Evolutionary conservation across 1,140 invertebrate genomes (phyloP).

Genomic region (Scaptomyza graminum): DNA sequence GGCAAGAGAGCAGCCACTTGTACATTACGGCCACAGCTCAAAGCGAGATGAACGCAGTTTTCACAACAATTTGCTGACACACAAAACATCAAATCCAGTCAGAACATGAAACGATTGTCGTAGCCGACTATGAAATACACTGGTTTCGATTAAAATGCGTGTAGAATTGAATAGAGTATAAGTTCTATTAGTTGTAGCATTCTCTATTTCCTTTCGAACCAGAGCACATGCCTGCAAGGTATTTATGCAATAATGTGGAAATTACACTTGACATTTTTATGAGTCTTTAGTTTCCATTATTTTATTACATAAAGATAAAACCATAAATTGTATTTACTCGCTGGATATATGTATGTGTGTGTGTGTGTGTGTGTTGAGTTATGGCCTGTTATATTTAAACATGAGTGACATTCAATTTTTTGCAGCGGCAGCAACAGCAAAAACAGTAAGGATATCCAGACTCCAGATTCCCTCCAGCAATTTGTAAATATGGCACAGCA

Average conservation of each 20-base stretch:
- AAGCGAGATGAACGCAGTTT: slow-evolving; percentile 43
- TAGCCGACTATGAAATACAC: not conserved
- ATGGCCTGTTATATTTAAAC: slow-evolving; percentile 77
- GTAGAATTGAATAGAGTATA: too few relatives aligned
- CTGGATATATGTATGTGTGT: slow-evolving; percentile 10
- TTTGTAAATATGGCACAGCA: slow-evolving; percentile 64
- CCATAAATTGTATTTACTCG: slow-evolving; percentile 75
- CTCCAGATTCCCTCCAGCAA: slow-evolving; percentile 2
- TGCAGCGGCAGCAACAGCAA: slow-evolving; percentile 22
- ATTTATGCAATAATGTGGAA: slow-evolving; percentile 14
- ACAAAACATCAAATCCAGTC: slow-evolving; percentile 14
- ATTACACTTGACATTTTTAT: slow-evolving; percentile 37
- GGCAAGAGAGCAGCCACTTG: slow-evolving; percentile 53
- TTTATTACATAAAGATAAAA: slow-evolving; percentile 80
- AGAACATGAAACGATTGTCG: not conserved
- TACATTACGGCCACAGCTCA: slow-evolving; percentile 35
- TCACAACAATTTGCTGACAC: slow-evolving; percentile 68
- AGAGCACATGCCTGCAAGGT: slow-evolving; percentile 2
- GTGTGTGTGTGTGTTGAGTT: slow-evolving; percentile 57
- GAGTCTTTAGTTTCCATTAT: slow-evolving; percentile 65
- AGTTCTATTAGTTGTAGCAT: too few relatives aligned
- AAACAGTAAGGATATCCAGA: not conserved
- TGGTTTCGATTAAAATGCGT: not conserved
- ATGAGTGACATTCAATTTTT: slow-evolving; percentile 66
- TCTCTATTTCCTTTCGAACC: too few relatives aligned